Conservation (phyloP, 2,888 invertebrate genomes). For the Digitonthophagus gazella region DNA sequence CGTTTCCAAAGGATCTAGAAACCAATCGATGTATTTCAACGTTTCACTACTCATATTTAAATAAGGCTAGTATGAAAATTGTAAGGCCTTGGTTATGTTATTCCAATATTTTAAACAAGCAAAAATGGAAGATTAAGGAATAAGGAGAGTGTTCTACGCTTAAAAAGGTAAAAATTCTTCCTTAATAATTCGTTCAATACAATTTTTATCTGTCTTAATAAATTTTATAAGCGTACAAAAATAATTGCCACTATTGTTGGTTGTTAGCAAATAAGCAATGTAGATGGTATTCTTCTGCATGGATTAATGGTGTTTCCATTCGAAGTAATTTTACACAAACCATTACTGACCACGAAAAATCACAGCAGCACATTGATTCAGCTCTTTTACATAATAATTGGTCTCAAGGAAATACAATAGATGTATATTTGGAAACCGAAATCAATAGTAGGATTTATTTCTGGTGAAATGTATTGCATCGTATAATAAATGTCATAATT, state of each 20-base stretch:
- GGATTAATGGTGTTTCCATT: not conserved
- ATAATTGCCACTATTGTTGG: not conserved
- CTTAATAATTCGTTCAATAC: too few relatives aligned
- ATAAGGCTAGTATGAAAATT: conserved; percentile 8
- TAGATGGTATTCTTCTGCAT: not conserved
- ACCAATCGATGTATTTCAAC: too few relatives aligned
- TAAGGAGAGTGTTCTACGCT: too few relatives aligned
- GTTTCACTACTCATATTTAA: conserved; percentile 3
- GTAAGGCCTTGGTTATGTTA: conserved; percentile 8
- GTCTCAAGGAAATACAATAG: not conserved
- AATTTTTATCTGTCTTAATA: too few relatives aligned
- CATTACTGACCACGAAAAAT: not conserved
- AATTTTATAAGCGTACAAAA: too few relatives aligned
- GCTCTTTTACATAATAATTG: not conserved
- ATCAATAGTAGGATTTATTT: not conserved
- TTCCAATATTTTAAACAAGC: conserved; percentile 1
- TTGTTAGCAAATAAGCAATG: not conserved
- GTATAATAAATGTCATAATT: conserved; percentile 1
- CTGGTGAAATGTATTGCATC: conserved; percentile 1
- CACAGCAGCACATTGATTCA: not conserved
- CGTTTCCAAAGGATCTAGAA: too few relatives aligned
- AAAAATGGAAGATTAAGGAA: too few relatives aligned
- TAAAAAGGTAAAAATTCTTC: too few relatives aligned
- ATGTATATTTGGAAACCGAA: not conserved
- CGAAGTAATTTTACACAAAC: not conserved